A percentile compares a stretch with the other conserved stretches of the same genome.
Evolutionary conservation across 30 jellyfish, hydroid and myxozoan genomes (phyloP).

Genomic region (Cassiopea xamachana): DNA sequence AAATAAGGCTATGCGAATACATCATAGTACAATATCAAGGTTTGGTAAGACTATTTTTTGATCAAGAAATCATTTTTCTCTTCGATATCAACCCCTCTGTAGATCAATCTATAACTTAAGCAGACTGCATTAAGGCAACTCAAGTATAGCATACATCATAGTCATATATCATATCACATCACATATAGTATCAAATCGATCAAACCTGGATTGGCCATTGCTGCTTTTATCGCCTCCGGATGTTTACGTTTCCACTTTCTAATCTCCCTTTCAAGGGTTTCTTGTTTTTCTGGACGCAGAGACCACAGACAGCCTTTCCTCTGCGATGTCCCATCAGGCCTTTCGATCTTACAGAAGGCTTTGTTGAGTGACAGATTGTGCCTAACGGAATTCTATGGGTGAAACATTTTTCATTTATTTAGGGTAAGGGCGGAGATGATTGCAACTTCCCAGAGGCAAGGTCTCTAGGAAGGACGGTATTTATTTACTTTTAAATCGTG

Average conservation of each 20-base stretch:
- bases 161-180: background rate
- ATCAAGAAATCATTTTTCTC: no score
- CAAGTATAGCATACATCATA: background rate
- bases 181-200: background rate
- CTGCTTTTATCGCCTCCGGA: slow-evolving; percentile 98
- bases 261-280: slow-evolving; percentile 91
- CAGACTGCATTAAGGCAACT: background rate
- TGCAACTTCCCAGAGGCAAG: no score
- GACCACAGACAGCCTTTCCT: slow-evolving; percentile 99
- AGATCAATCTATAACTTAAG: no score
- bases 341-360: slow-evolving; percentile 92
- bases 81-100: no score
- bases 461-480: no score
- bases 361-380: slow-evolving; percentile 96
- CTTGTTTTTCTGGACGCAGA: slow-evolving; percentile 96
- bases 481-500: no score
- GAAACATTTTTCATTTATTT: background rate
- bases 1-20: no score
- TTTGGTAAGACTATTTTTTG: no score
- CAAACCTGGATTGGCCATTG: slow-evolving; percentile 98
- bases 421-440: no score
- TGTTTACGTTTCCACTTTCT: slow-evolving; percentile 97
- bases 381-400: slow-evolving; percentile 94
- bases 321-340: slow-evolving; percentile 99
- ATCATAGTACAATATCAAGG: no score